Percentiles rank a stretch among this genome's conserved stretches.
phyloP scores from a whole-genome alignment of 2,797 vertebrate genomes.

The Microtus californicus region DNA sequence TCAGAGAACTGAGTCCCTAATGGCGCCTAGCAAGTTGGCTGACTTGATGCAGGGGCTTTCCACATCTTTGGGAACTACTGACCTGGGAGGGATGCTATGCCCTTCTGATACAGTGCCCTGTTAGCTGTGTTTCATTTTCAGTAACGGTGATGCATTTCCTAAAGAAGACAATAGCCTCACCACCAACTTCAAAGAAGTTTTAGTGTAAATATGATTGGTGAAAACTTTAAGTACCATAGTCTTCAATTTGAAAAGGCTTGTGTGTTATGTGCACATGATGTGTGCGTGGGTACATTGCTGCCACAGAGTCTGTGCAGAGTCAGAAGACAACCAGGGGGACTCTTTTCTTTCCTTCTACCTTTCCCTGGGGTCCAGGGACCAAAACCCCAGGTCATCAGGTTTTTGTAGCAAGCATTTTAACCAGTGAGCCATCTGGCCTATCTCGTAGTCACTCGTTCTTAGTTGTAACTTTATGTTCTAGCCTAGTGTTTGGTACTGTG shows the following conservation, averaged over 20 bases:
- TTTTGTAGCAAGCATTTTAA: not conserved
- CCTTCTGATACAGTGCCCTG: not conserved
- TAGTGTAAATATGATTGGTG: not conserved
- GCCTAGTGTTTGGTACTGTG: not conserved
- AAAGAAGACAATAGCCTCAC: not conserved
- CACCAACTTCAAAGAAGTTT: conserved; percentile 1
- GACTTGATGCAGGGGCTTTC: conserved; percentile 1
- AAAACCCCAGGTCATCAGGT: not conserved
- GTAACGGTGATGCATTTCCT: not conserved
- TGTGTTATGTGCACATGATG: not conserved
- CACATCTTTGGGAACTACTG: not conserved
- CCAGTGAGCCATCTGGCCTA: too few relatives aligned
- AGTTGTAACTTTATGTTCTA: not conserved
- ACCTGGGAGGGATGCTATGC: not conserved
- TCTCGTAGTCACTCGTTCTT: not conserved
- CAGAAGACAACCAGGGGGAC: not conserved
- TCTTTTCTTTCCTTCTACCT: not conserved
- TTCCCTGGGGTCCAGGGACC: too few relatives aligned
- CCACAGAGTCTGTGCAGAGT: not conserved
- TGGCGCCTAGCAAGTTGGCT: not conserved
- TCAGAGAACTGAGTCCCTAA: conserved; percentile 30
- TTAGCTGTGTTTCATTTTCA: not conserved
- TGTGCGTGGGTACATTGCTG: not conserved
- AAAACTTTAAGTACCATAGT: not conserved
- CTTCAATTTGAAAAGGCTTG: not conserved